Evolutionary conservation across 2,113 vertebrate genomes (phyloP).

Genomic region (Lepus americanus): DNA sequence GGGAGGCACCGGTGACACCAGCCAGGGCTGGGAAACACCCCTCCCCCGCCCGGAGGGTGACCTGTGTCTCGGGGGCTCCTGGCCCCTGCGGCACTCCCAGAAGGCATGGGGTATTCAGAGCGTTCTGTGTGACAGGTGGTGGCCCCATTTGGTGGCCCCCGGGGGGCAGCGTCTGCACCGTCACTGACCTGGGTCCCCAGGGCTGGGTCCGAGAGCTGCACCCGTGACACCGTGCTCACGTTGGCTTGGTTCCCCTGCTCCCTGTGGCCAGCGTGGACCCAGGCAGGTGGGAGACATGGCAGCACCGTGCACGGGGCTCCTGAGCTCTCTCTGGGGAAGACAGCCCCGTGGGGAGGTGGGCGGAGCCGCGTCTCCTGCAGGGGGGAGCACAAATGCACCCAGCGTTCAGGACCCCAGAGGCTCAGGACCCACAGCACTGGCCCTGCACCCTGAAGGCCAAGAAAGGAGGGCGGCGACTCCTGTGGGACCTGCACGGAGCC

Average conservation of each 20-base stretch:
- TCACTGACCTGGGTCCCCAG: background rate
- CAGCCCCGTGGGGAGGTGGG: accelerated
- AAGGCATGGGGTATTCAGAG: background rate
- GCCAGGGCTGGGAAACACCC: too few species aligned
- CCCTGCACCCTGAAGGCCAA: background rate
- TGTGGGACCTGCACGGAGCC: too few species aligned
- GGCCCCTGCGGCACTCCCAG: background rate
- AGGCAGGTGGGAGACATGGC: background rate
- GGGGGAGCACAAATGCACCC: accelerated
- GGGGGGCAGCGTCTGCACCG: accelerated
- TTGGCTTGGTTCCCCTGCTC: accelerated
- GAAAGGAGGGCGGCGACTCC: too few species aligned
- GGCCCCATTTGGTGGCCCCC: accelerated
- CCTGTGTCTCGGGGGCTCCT: background rate
- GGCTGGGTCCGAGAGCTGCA: accelerated
- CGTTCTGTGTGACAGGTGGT: too few species aligned
- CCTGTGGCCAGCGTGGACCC: accelerated
- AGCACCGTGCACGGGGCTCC: accelerated
- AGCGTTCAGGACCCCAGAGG: accelerated
- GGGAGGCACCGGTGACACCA: background rate
- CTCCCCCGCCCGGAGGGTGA: too few species aligned
- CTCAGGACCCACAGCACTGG: accelerated
- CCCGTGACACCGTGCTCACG: background rate
- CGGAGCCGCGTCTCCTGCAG: accelerated
- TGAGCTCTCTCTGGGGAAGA: background rate